phyloP scores from a whole-genome alignment of 2,113 vertebrate genomes.

The Cololabis saira region DNA sequence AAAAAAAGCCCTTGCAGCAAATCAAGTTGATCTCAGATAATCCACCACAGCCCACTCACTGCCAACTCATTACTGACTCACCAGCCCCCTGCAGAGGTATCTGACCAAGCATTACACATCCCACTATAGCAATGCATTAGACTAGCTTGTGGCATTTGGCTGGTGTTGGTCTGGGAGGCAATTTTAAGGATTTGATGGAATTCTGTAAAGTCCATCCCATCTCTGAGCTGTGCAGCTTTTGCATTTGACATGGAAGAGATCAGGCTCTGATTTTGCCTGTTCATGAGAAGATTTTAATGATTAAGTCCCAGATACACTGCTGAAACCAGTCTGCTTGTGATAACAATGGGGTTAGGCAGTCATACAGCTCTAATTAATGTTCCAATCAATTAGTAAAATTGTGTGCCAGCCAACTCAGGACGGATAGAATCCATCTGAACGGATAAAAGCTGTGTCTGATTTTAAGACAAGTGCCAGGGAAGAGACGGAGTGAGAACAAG shows the following conservation, averaged over 20 bases:
- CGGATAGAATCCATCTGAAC: constrained; percentile 24
- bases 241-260: constrained; percentile 3
- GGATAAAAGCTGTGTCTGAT: constrained; percentile 31
- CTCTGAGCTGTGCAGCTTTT: background rate
- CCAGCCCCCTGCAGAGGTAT: constrained; percentile 54
- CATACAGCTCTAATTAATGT: constrained; percentile 39
- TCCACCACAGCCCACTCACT: constrained; percentile 44
- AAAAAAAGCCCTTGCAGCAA: constrained; percentile 35
- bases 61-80: constrained; percentile 62
- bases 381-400: constrained; percentile 56
- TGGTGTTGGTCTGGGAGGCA: constrained; percentile 17
- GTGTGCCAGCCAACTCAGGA: background rate
- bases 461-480: constrained; percentile 11
- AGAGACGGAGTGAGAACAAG: background rate
- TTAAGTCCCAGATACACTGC: constrained; percentile 24
- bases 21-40: constrained; percentile 57
- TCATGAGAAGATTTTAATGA: constrained; percentile 33
- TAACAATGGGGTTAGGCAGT: constrained; percentile 31
- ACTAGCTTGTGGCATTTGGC: constrained; percentile 20
- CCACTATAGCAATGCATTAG: constrained; percentile 34
- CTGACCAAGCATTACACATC: constrained; percentile 58
- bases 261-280: background rate
- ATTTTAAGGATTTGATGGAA: background rate
- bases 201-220: constrained; percentile 1
- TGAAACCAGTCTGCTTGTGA: constrained; percentile 38